These are phyloP conservation scores for Ophion ventricosus DNA, from an alignment of 2,888 invertebrate species.

Conservation along the genomic window DNA sequence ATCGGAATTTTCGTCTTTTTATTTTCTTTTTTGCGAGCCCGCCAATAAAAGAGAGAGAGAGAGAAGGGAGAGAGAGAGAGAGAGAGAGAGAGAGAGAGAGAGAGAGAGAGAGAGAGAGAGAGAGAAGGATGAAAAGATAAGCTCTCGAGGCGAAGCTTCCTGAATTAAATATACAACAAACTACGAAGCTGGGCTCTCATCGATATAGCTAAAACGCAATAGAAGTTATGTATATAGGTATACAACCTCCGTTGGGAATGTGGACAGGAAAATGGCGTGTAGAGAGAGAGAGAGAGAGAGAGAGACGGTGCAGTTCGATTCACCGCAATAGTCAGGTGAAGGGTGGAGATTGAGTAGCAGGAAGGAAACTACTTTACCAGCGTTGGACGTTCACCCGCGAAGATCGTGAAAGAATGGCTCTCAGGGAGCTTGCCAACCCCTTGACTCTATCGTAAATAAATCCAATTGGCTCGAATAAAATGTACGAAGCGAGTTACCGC, in stretches of 20 bases:
- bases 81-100: no score
- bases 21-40: slow-evolving; percentile 15
- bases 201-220: slow-evolving; percentile 15
- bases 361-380: slow-evolving; percentile 74
- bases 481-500: slow-evolving; percentile 73
- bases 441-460: slow-evolving; percentile 75
- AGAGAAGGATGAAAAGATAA: slow-evolving; percentile 34
- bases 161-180: slow-evolving; percentile 77
- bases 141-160: slow-evolving; percentile 69
- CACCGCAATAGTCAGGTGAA: slow-evolving; percentile 7
- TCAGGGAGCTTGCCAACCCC: slow-evolving; percentile 58
- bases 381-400: slow-evolving; percentile 48
- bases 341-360: slow-evolving; percentile 59
- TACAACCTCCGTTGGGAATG: slow-evolving; percentile 40
- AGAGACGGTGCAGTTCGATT: slow-evolving; percentile 35
- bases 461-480: slow-evolving; percentile 79
- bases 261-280: slow-evolving; percentile 76
- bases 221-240: slow-evolving; percentile 16
- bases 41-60: not conserved
- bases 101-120: not conserved
- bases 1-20: slow-evolving; percentile 60
- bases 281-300: slow-evolving; percentile 65
- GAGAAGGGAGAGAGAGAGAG: not conserved
- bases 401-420: slow-evolving; percentile 40
- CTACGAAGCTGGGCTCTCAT: slow-evolving; percentile 54